Evolutionary conservation across 2,888 invertebrate species (phyloP).

Genomic region (Brenthis ino): DNA sequence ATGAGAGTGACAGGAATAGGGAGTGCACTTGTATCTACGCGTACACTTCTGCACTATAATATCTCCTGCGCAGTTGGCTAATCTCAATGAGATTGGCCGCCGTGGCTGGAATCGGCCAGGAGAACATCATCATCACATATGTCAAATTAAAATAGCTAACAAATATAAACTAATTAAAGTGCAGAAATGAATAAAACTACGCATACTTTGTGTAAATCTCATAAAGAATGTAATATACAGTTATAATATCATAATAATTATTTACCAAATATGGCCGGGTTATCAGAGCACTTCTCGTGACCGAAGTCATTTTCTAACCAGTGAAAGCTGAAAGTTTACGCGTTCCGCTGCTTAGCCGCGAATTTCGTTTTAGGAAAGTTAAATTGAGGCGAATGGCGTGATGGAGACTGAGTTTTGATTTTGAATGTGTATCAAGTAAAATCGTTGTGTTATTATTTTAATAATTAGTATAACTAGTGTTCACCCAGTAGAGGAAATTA

Average conservation of each 20-base stretch:
- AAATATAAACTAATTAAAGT: not conserved
- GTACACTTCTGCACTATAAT: too few relatives aligned
- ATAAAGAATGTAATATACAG: too few relatives aligned
- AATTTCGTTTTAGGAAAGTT: conserved; percentile 38
- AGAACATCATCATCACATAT: not conserved
- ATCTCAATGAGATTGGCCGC: too few relatives aligned
- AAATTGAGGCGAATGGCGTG: conserved; percentile 27
- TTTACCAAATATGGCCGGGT: not conserved
- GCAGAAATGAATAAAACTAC: not conserved
- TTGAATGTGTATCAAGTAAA: conserved; percentile 2
- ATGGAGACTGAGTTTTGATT: conserved; percentile 9
- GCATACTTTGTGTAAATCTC: too few relatives aligned
- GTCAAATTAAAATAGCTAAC: not conserved
- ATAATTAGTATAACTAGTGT: not conserved
- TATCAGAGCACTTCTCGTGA: conserved; percentile 42
- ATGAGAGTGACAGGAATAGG: too few relatives aligned
- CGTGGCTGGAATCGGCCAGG: too few relatives aligned
- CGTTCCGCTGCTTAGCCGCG: conserved; percentile 53
- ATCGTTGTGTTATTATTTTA: not conserved
- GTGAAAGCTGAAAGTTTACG: conserved; percentile 63
- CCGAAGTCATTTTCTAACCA: conserved; percentile 40
- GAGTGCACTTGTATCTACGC: too few relatives aligned
- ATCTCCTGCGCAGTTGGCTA: too few relatives aligned
- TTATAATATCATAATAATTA: too few relatives aligned
- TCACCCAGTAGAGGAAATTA: not conserved